These are phyloP conservation scores for Onychostruthus taczanowskii DNA, from an alignment of 2,113 vertebrate genomes.

Conservation along the genomic window DNA sequence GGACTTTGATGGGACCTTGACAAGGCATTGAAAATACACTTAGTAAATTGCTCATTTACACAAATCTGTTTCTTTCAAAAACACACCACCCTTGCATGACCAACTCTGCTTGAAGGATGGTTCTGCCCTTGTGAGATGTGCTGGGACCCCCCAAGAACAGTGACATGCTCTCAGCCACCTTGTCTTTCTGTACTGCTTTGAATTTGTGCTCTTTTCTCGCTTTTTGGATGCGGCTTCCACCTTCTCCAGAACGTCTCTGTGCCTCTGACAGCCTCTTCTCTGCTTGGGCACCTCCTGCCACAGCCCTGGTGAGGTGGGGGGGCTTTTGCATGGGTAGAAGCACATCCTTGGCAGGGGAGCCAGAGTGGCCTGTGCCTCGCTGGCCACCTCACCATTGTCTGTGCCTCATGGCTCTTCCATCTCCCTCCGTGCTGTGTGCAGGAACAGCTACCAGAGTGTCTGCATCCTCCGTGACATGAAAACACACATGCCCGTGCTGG, in stretches of 20 bases:
- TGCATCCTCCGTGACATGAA: slow-evolving; percentile 93
- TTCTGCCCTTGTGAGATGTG: background rate
- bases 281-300: background rate
- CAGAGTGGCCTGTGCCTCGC: rapidly evolving
- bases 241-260: slow-evolving; percentile 7
- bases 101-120: background rate
- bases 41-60: background rate
- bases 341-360: background rate
- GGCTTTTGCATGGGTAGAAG: background rate
- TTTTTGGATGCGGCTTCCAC: background rate
- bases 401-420: background rate
- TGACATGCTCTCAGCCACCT: rapidly evolving
- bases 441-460: slow-evolving; percentile 85
- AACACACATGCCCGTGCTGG: slow-evolving; percentile 85
- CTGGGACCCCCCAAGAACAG: background rate
- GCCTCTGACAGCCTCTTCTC: background rate
- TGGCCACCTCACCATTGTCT: rapidly evolving
- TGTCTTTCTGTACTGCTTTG: slow-evolving; percentile 5
- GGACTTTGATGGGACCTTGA: background rate
- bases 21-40: background rate
- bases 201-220: slow-evolving; percentile 3
- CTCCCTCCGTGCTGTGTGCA: slow-evolving; percentile 44
- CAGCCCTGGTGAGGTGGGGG: background rate
- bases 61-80: background rate
- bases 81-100: background rate